These are phyloP conservation scores for Hemicordylus capensis DNA, from an alignment of 2,113 vertebrate species.

Conservation along the genomic window DNA sequence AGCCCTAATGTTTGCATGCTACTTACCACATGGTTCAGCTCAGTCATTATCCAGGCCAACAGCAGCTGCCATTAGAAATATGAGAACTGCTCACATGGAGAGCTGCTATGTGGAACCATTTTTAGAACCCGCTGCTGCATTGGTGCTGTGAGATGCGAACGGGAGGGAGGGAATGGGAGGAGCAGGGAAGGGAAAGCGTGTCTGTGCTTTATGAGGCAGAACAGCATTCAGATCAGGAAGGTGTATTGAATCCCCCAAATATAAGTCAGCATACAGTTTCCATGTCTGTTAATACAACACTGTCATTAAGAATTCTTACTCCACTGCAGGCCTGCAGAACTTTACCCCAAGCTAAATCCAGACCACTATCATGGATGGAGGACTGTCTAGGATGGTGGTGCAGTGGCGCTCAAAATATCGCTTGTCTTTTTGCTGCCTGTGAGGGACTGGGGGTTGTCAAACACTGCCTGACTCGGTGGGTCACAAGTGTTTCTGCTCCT, in stretches of 20 bases:
- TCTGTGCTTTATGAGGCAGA: neutral
- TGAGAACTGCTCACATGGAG: neutral
- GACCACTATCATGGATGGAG: neutral
- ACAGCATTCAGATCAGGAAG: neutral
- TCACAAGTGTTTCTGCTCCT: too few species aligned
- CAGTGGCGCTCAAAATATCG: too few species aligned
- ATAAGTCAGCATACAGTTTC: neutral
- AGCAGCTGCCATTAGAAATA: neutral
- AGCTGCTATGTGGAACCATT: neutral
- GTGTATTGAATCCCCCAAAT: neutral
- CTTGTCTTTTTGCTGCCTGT: too few species aligned
- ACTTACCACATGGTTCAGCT: neutral
- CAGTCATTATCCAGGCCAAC: too few species aligned
- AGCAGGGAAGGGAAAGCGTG: neutral
- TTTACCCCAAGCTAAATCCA: neutral
- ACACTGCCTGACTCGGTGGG: too few species aligned
- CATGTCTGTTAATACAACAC: neutral
- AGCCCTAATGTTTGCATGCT: neutral
- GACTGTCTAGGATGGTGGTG: too few species aligned
- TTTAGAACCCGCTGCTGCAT: neutral
- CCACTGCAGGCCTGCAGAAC: neutral
- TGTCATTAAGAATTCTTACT: neutral
- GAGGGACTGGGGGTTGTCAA: too few species aligned
- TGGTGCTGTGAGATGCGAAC: neutral
- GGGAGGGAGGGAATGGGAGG: too few species aligned